Evolutionary conservation across 2,113 vertebrate genomes (phyloP), one percentile per base, ranked within the genome.

Genomic region (Euleptes europaea): DNA sequence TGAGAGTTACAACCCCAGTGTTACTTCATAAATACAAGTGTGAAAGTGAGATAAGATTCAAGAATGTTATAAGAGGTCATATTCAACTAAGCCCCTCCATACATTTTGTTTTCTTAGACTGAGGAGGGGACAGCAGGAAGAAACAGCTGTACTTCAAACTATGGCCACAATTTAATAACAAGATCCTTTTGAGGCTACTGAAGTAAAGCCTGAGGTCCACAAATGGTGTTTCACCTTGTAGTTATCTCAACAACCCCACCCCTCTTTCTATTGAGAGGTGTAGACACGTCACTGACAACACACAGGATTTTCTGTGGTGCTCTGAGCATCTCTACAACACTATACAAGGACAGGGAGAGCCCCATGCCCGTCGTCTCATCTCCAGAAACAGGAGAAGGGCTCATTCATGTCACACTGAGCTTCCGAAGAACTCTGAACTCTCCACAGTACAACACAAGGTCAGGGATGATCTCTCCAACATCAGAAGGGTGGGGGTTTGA

Each of bases 81-180:
- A 87, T 84, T 89, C 93, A 94, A 86, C 88, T 89, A 93, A 83
- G 15, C 44, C 87, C 83, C 84, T 92, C 86, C 69, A 78, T 71
- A 77, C 93, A 92, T 87, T 92, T 89, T 91, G 21, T 76, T 85
- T 92, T 90, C 86, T 90, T 72, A 86, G 84, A 88, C 78, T 76
- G 74, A 90, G 82, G 75, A 90, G 83, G 91, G 71, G 91, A 91
- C 91, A 94, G 88, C 86, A 90, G 82, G 85, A 90, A 90, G 85
- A 90, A 92, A 84, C 74, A 91, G 82, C 85, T 1, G 11, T 49
- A 84, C 85, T 92, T 95, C 90, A 90, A 92, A 89, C 80, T 80
- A 5, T 84, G 86, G 80, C 80, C 88, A 89, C 80, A 89, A 84
- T 69, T 57, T 23, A 57, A 31, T n/a, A 72, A 74, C 17, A 74